Percentiles rank a stretch among this genome's conserved stretches.
Evolutionary conservation across 2,113 vertebrate genomes (phyloP).

Genomic region (Muntiacus reevesi): DNA sequence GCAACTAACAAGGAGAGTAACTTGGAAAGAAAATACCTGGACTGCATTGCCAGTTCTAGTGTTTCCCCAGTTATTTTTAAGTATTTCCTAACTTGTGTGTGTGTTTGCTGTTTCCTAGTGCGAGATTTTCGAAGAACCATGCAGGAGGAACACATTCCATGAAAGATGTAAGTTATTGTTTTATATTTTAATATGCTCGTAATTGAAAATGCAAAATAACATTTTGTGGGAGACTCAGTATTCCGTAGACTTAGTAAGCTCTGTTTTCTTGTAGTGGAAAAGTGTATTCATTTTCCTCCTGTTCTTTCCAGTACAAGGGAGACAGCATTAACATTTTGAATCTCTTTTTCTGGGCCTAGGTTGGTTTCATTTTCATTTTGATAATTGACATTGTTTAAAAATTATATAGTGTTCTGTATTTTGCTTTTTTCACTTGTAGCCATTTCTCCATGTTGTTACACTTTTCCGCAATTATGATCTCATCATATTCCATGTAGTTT

Average conservation of each 20-base stretch:
- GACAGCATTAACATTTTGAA: background rate
- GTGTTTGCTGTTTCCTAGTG: conserved; percentile 30
- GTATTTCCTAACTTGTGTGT: background rate
- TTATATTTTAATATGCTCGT: background rate
- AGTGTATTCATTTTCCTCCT: background rate
- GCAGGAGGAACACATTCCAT: background rate
- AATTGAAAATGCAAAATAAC: background rate
- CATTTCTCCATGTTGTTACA: background rate
- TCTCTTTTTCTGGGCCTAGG: background rate
- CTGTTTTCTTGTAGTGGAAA: background rate
- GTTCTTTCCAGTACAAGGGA: background rate
- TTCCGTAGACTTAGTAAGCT: background rate
- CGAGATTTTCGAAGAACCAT: background rate
- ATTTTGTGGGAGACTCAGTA: background rate
- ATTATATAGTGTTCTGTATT: background rate
- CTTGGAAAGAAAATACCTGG: background rate
- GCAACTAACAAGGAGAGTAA: background rate
- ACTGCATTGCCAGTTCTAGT: background rate
- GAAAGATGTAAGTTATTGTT: conserved; percentile 54
- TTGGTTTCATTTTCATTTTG: background rate
- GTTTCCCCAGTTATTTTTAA: background rate
- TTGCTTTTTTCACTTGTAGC: background rate
- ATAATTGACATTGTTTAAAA: background rate
- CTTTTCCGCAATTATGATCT: background rate
- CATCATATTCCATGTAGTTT: background rate